These are phyloP conservation scores for Shargacucullia verbasci DNA, from an alignment of 2,888 invertebrate genomes.

Conservation along the genomic window DNA sequence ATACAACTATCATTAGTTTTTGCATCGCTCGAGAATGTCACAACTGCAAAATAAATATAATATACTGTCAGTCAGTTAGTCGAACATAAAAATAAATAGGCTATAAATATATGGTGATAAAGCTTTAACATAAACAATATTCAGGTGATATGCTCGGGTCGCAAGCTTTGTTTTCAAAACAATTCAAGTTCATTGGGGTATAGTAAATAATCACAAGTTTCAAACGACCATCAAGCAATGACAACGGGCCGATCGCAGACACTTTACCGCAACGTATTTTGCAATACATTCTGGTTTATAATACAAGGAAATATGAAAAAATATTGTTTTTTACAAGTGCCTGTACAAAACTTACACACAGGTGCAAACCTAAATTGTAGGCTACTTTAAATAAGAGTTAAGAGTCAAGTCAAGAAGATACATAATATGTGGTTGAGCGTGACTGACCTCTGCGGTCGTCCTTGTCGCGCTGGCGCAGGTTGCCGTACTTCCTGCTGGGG, in stretches of 20 bases:
- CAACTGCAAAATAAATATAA: conserved; percentile 80
- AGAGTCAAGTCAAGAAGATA: background rate
- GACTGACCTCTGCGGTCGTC: conserved; percentile 72
- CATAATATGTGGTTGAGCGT: background rate
- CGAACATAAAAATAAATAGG: conserved; percentile 24
- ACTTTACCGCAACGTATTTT: background rate
- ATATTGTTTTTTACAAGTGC: background rate
- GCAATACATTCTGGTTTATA: background rate
- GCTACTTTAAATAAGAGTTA: background rate
- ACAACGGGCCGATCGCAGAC: background rate
- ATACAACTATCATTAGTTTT: conserved; percentile 74
- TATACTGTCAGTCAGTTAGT: conserved; percentile 61
- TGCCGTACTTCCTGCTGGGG: conserved; percentile 73
- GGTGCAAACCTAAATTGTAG: background rate
- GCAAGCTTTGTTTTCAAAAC: conserved; percentile 17
- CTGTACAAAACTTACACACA: background rate
- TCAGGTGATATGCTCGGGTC: conserved; percentile 8
- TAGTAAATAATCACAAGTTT: background rate
- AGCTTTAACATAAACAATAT: conserved; percentile 19
- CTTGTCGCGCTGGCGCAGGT: conserved; percentile 71
- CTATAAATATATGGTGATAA: conserved; percentile 15
- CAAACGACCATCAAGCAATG: conserved; percentile 1
- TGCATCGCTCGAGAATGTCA: conserved; percentile 84
- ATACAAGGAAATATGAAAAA: no score
- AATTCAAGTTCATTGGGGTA: conserved; percentile 3